A percentile compares a stretch with the other conserved stretches of the same genome.
These are phyloP conservation scores for Spermophilus dauricus DNA, from an alignment of 2,113 vertebrate species.

Conservation along the genomic window DNA sequence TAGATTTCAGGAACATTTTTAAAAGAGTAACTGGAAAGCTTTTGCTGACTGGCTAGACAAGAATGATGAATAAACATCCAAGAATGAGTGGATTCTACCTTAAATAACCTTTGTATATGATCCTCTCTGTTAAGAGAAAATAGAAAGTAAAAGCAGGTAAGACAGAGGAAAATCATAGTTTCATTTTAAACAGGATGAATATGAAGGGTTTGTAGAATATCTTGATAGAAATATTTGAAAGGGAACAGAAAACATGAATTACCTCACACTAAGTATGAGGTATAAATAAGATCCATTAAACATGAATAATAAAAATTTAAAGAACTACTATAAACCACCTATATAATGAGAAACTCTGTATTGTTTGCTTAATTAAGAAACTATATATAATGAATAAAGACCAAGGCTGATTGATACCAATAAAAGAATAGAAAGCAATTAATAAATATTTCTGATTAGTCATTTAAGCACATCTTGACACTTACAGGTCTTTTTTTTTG, in stretches of 20 bases:
- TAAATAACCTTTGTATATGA: not conserved
- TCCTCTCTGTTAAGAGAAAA: not conserved
- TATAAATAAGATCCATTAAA: not conserved
- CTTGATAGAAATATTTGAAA: not conserved
- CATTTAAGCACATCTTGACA: constrained; percentile 7
- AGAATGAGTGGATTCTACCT: not conserved
- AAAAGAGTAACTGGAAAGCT: not conserved
- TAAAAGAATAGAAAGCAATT: constrained; percentile 53
- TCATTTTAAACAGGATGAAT: not conserved
- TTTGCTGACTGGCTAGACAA: not conserved
- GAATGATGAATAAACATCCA: not conserved
- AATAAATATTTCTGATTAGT: constrained; percentile 24
- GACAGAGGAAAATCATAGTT: not conserved
- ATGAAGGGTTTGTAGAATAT: not conserved
- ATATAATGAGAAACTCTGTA: not conserved
- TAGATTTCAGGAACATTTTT: not conserved
- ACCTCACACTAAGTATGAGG: not conserved
- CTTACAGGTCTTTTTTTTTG: not conserved
- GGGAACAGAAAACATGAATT: not conserved
- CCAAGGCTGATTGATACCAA: not conserved
- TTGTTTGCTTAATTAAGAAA: constrained; percentile 30
- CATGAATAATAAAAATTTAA: not conserved
- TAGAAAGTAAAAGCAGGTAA: not conserved
- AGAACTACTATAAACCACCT: constrained; percentile 11
- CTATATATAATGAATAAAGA: not conserved